Evolutionary conservation across 2,797 vertebrate genomes (phyloP), one percentile per base, ranked within the genome.

Genomic region (Lagocephalus sceleratus): DNA sequence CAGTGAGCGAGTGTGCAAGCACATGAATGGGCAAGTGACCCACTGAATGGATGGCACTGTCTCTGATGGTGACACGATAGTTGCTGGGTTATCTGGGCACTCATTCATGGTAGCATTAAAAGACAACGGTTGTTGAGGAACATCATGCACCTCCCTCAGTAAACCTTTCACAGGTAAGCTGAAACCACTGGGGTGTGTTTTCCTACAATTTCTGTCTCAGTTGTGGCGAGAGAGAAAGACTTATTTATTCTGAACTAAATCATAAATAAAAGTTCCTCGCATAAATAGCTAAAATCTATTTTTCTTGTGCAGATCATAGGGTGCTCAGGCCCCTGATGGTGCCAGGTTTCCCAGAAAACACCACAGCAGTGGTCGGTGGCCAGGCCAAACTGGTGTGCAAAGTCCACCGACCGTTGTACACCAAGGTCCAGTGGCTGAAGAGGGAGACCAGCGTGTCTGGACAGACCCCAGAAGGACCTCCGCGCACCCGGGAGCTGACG

Each of bases 381-480:
- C 79, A 85, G 62, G 83, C 56, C 0, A 81, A 78, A 44, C 67
- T 92, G 66, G 47, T 86, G 63, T 92, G 91, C 65, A 90, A 88
- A 76, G 73, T 91, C 63, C 85, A 90, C 67, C 75, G 85, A 53
- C 87, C 89, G 0, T 71, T 64, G n/a, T 74, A 57, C 60, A 91
- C 90, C 17, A 86, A 83, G 67, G 76, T 92, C 40, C 90, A 91
- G 78, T 92, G 91, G 91, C 70, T 91, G 47, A 91, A 83, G 74
- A 76, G 48, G 14, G 86, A 90, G 23, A 48, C 22, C 7, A 53
- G 40, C 20, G 50, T 48, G 19, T 20, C 42, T 10, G 73, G 65
- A 6, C 29, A 2, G 25, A 70, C 40, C 48, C 74, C 63, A 38
- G 75, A 22, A 53, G 79, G 73, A 43, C 56, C 57, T 5, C 71